Conservation (phyloP, 1,140 invertebrate genomes). For the Pachypeltis micranthus region DNA sequence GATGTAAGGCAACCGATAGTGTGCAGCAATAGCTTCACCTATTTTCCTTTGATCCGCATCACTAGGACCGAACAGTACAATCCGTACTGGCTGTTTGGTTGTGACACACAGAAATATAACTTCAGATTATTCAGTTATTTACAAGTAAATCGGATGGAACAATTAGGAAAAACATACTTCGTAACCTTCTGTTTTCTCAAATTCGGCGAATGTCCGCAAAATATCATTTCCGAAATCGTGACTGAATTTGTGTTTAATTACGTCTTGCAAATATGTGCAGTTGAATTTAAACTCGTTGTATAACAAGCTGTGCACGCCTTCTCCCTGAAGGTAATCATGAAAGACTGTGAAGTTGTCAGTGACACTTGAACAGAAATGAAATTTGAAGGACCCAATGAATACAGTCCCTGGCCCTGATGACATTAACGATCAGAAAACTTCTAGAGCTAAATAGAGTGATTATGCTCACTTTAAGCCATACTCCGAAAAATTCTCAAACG, state of each 20-base stretch:
- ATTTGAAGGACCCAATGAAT: too few relatives aligned
- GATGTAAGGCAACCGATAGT: background rate
- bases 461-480: too few relatives aligned
- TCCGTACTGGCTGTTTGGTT: background rate
- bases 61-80: background rate
- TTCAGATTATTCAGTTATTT: too few relatives aligned
- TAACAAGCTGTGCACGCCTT: background rate
- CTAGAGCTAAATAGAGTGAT: too few relatives aligned
- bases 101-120: too few relatives aligned
- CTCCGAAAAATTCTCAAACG: too few relatives aligned
- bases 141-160: too few relatives aligned
- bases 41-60: background rate
- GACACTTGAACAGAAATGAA: too few relatives aligned
- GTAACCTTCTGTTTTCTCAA: background rate
- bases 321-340: background rate
- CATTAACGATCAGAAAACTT: too few relatives aligned
- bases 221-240: background rate
- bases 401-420: too few relatives aligned
- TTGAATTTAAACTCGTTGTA: slow-evolving; percentile 2
- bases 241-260: background rate
- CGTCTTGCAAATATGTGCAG: background rate
- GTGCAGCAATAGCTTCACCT: background rate
- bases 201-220: background rate
- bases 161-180: too few relatives aligned
- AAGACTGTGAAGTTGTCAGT: too few relatives aligned